A percentile compares a stretch with the other conserved stretches of the same genome.
Evolutionary conservation across 2,888 invertebrate genomes (phyloP).

Genomic region (Drosophila meridiana): DNA sequence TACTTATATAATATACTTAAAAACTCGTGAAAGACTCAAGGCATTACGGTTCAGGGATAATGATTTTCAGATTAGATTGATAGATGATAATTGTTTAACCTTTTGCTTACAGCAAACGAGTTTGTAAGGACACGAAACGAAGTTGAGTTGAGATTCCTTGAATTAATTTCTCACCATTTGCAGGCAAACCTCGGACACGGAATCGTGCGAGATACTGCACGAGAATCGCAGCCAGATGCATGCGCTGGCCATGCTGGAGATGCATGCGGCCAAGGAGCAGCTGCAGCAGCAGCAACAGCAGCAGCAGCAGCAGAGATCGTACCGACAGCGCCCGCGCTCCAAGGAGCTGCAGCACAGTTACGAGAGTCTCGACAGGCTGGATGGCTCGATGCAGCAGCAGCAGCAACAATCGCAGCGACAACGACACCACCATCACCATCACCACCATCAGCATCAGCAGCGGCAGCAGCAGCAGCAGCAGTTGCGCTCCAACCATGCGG

Average conservation of each 20-base stretch:
- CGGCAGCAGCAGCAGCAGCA: slow-evolving; percentile 70
- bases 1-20: neutral
- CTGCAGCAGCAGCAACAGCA: slow-evolving; percentile 80
- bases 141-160: neutral
- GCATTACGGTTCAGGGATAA: neutral
- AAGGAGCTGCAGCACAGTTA: slow-evolving; percentile 84
- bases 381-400: slow-evolving; percentile 51
- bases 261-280: slow-evolving; percentile 63
- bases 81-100: neutral
- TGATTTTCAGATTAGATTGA: neutral
- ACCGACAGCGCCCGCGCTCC: slow-evolving; percentile 83
- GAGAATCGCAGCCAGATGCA: slow-evolving; percentile 83
- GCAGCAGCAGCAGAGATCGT: slow-evolving; percentile 80
- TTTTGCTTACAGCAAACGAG: slow-evolving; percentile 3
- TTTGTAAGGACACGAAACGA: neutral
- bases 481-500: slow-evolving; percentile 71
- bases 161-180: slow-evolving; percentile 5
- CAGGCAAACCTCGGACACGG: slow-evolving; percentile 85
- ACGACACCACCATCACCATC: slow-evolving; percentile 67
- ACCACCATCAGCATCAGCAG: slow-evolving; percentile 67
- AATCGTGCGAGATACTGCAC: slow-evolving; percentile 85
- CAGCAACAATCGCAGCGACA: slow-evolving; percentile 52
- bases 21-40: neutral
- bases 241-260: slow-evolving; percentile 75
- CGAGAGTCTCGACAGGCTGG: slow-evolving; percentile 83